These are phyloP conservation scores for Hydropsyche betteni DNA, from an alignment of 2,888 invertebrate species.

Conservation along the genomic window DNA sequence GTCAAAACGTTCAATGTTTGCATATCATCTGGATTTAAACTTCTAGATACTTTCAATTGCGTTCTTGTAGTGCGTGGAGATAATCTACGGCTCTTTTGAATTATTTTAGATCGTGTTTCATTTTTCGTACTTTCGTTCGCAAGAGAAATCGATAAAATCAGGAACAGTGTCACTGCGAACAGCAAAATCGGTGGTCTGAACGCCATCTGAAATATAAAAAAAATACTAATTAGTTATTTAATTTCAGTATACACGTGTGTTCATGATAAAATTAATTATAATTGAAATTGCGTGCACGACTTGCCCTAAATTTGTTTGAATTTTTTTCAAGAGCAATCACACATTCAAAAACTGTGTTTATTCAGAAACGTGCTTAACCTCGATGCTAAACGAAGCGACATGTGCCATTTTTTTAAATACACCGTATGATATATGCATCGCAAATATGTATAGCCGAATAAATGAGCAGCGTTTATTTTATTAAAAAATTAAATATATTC, in stretches of 20 bases:
- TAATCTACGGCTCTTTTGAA: slow-evolving; percentile 62
- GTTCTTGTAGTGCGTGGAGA: slow-evolving; percentile 74
- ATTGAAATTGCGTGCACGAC: not conserved
- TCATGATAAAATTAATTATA: not conserved
- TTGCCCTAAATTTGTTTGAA: slow-evolving; percentile 2
- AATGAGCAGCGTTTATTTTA: too few species aligned
- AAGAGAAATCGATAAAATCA: slow-evolving; percentile 55
- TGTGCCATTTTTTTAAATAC: too few species aligned
- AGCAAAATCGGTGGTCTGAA: slow-evolving; percentile 60
- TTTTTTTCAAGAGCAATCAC: not conserved
- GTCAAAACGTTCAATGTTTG: slow-evolving; percentile 81
- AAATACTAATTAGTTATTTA: slow-evolving; percentile 21
- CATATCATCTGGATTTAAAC: slow-evolving; percentile 78
- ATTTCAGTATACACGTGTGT: not conserved
- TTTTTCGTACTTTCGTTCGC: slow-evolving; percentile 59
- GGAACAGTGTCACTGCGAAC: slow-evolving; percentile 59
- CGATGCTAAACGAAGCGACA: too few species aligned
- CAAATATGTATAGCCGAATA: too few species aligned
- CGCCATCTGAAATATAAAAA: slow-evolving; percentile 62
- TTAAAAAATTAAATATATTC: not conserved
- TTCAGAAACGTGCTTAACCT: not conserved
- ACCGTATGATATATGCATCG: too few species aligned
- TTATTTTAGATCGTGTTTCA: slow-evolving; percentile 60
- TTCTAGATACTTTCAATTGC: slow-evolving; percentile 79
- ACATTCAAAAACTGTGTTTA: not conserved